Percentiles rank a stretch among this genome's conserved stretches.
Evolutionary conservation across 2,113 vertebrate species (phyloP).

Genomic region (Corynorhinus townsendii): DNA sequence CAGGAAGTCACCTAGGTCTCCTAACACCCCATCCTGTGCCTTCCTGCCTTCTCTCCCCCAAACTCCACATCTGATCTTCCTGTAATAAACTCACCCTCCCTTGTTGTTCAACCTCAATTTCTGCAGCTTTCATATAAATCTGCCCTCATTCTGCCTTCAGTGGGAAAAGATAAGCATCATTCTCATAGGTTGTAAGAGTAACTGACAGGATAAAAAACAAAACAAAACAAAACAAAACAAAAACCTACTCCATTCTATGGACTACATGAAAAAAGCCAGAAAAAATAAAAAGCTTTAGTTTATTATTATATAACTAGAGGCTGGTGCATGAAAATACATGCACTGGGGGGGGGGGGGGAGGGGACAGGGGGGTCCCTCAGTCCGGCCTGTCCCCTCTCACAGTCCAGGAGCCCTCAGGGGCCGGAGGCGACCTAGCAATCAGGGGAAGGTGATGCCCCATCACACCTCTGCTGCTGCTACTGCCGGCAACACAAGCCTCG

Average conservation of each 20-base stretch:
- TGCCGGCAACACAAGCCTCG: too few relatives aligned
- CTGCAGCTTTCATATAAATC: background rate
- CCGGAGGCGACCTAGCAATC: too few relatives aligned
- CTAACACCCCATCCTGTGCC: too few relatives aligned
- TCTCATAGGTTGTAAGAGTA: background rate
- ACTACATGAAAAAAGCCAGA: background rate
- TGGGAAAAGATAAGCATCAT: background rate
- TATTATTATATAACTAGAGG: too few relatives aligned
- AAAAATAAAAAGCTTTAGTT: background rate
- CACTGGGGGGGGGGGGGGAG: too few relatives aligned
- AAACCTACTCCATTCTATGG: background rate
- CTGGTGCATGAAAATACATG: too few relatives aligned
- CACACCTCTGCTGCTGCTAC: too few relatives aligned
- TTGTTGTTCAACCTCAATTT: background rate
- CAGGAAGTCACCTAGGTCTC: background rate
- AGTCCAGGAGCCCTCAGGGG: too few relatives aligned
- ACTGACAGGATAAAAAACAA: background rate
- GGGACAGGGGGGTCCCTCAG: too few relatives aligned
- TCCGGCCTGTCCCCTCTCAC: too few relatives aligned
- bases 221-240: too few relatives aligned
- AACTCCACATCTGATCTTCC: background rate
- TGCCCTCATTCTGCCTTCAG: background rate
- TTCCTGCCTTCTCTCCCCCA: background rate
- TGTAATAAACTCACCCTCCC: background rate
- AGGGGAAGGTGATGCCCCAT: too few relatives aligned